Evolutionary conservation across 2,888 invertebrate species (phyloP).

Genomic region (Megaustenia siamemsis): DNA sequence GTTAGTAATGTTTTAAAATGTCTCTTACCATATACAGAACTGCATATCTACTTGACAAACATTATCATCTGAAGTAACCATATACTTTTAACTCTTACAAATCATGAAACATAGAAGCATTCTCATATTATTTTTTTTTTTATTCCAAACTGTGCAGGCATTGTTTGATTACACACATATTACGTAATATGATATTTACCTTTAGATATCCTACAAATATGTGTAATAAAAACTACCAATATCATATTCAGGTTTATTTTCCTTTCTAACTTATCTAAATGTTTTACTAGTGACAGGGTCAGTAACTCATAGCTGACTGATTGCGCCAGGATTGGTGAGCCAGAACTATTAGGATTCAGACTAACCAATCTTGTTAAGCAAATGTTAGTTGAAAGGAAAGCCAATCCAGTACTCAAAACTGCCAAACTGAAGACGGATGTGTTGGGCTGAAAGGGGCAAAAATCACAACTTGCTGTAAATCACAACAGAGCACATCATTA

Average conservation of each 20-base stretch:
- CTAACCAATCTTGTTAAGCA: too few species aligned
- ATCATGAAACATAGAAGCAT: background rate
- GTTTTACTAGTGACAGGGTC: too few species aligned
- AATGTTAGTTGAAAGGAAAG: too few species aligned
- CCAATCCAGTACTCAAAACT: too few species aligned
- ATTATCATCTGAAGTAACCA: background rate
- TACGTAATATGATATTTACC: background rate
- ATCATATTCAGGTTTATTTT: background rate
- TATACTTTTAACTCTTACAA: background rate
- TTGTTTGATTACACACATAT: background rate
- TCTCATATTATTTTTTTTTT: background rate
- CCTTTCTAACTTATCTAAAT: too few species aligned
- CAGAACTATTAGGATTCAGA: too few species aligned
- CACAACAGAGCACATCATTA: too few species aligned
- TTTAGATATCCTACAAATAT: slow-evolving; percentile 7
- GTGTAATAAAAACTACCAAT: slow-evolving; percentile 18
- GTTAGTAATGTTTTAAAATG: background rate
- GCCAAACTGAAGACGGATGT: too few species aligned
- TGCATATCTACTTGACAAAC: background rate
- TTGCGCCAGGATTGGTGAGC: too few species aligned
- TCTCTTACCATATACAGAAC: background rate
- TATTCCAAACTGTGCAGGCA: background rate
- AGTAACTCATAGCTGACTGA: too few species aligned
- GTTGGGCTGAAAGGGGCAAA: too few species aligned
- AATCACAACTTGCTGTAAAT: too few species aligned